These are phyloP conservation scores for Stramonita haemastoma DNA, from an alignment of 2,888 invertebrate genomes.

Conservation along the genomic window DNA sequence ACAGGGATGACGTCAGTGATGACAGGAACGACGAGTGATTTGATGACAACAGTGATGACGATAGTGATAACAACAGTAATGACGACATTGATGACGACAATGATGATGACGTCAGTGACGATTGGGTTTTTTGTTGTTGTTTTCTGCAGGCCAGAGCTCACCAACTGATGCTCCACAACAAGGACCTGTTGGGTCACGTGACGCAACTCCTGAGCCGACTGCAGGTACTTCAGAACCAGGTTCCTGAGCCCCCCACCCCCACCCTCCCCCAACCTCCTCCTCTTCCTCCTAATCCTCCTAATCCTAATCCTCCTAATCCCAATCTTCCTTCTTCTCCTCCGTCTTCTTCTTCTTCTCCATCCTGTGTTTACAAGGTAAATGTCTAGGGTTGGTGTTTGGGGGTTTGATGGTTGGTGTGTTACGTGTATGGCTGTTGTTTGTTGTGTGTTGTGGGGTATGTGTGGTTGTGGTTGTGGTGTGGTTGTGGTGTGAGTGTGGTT, in stretches of 20 bases:
- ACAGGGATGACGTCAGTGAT: background rate
- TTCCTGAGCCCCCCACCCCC: slow-evolving; percentile 46
- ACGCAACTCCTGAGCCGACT: slow-evolving; percentile 92
- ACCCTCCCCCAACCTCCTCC: background rate
- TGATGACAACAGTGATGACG: background rate
- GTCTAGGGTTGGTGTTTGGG: too few species aligned
- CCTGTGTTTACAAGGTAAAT: too few species aligned
- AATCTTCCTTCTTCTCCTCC: too few species aligned
- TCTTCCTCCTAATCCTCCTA: too few species aligned
- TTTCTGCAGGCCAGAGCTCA: slow-evolving; percentile 88
- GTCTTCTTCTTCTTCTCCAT: too few species aligned
- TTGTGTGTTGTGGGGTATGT: too few species aligned
- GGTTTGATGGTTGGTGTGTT: too few species aligned
- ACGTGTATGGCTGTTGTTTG: too few species aligned
- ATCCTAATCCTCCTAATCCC: too few species aligned
- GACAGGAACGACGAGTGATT: background rate
- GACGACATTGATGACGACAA: background rate
- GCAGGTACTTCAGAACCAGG: slow-evolving; percentile 86
- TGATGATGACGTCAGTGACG: background rate
- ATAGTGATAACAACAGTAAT: background rate
- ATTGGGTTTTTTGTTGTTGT: too few species aligned
- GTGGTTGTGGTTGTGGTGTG: too few species aligned
- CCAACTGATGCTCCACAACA: slow-evolving; percentile 95
- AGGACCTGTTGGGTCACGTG: slow-evolving; percentile 95
- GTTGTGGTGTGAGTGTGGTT: too few species aligned